Conservation (phyloP, 2,113 vertebrate species). For the Ondatra zibethicus region DNA sequence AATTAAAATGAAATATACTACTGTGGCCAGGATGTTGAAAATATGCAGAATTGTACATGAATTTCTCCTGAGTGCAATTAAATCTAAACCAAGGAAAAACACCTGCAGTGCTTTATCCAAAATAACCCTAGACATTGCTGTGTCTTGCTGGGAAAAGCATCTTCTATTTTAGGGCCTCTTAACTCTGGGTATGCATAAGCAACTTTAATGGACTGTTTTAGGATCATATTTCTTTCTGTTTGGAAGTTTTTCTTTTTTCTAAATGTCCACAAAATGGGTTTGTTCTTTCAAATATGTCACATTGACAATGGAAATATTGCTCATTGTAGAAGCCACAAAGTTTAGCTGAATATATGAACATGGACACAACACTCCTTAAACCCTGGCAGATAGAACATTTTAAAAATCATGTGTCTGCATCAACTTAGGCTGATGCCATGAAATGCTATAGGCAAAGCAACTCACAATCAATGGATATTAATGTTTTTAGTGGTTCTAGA, state of each 20-base stretch:
- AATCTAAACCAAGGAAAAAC: constrained; percentile 57
- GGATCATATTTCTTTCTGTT: neutral
- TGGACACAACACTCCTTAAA: neutral
- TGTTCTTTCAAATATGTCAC: neutral
- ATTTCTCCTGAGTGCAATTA: constrained; percentile 46
- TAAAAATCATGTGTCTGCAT: neutral
- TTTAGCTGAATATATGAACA: neutral
- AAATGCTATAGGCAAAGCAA: neutral
- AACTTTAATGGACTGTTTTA: neutral
- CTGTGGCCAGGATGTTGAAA: constrained; percentile 5
- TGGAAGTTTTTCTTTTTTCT: neutral
- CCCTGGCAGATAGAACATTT: neutral
- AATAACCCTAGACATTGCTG: constrained; percentile 39
- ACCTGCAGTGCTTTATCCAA: constrained; percentile 21
- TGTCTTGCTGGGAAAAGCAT: neutral
- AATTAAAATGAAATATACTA: constrained; percentile 43
- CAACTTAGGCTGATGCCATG: neutral
- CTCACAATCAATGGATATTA: neutral
- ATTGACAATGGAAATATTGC: neutral
- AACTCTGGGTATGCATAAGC: constrained; percentile 16
- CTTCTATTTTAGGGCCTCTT: constrained; percentile 43
- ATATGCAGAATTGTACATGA: constrained; percentile 1
- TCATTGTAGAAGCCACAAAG: neutral
- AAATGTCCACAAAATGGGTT: neutral
- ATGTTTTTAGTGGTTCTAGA: neutral